A percentile compares a stretch with the other conserved stretches of the same genome.
Conservation (phyloP, 37 sponge, comb jelly and placozoan species). For the Aplysina aerophoba region DNA sequence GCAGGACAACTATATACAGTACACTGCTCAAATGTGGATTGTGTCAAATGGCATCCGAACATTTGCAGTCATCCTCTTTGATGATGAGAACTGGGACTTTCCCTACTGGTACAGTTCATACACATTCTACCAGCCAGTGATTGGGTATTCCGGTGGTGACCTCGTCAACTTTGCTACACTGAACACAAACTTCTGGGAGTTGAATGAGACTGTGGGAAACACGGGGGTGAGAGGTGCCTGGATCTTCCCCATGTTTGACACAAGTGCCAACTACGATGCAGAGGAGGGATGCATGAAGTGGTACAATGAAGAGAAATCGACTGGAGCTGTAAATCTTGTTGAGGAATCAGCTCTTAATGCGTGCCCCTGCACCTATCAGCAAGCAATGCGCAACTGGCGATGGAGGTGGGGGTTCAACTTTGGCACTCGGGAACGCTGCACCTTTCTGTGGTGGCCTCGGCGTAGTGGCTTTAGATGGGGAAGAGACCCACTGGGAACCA, state of each 20-base stretch:
- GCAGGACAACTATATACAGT: background rate
- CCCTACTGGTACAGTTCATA: constrained; percentile 7
- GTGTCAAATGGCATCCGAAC: constrained; percentile 3
- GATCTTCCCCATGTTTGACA: constrained; percentile 32
- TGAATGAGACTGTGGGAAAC: constrained; percentile 44
- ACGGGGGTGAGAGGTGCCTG: constrained; percentile 44
- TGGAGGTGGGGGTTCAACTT: constrained; percentile 34
- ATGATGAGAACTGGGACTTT: constrained; percentile 7
- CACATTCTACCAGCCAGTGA: constrained; percentile 9
- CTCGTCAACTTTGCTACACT: constrained; percentile 17
- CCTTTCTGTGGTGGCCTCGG: constrained; percentile 26
- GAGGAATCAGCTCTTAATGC: constrained; percentile 11
- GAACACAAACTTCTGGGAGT: background rate
- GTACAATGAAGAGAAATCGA: background rate
- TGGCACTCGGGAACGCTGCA: constrained; percentile 46
- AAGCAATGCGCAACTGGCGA: constrained; percentile 55
- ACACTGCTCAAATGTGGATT: constrained; percentile 17
- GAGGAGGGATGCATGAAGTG: constrained; percentile 47
- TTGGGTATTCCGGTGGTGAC: constrained; percentile 57
- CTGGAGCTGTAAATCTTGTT: background rate
- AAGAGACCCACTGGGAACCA: constrained; percentile 19
- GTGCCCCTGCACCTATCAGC: constrained; percentile 56
- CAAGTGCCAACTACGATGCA: background rate
- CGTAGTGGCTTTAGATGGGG: background rate
- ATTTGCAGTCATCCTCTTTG: background rate